phyloP scores from a whole-genome alignment of 2,797 vertebrate species.

The Falco berigora region DNA sequence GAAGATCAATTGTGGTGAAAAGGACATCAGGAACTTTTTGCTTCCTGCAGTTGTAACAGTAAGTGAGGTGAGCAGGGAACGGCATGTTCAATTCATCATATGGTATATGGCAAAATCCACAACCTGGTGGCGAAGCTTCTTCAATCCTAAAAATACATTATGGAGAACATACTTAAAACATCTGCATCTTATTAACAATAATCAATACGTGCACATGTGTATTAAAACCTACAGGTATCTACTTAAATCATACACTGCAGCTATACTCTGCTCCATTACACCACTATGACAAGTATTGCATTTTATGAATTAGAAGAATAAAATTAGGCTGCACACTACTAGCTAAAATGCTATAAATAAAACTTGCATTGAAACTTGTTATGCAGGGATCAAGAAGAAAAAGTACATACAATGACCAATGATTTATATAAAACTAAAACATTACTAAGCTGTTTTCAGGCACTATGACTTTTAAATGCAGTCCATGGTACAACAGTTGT shows the following conservation, averaged over 20 bases:
- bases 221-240: not conserved
- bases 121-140: conserved; percentile 83
- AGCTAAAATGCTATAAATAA: not conserved
- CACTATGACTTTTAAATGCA: not conserved
- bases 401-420: not conserved
- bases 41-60: conserved; percentile 88
- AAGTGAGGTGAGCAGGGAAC: conserved; percentile 95
- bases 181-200: not conserved
- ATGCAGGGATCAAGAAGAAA: not conserved
- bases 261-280: not conserved
- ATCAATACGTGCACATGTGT: not conserved
- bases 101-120: conserved; percentile 97
- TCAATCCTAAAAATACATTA: conserved; percentile 81
- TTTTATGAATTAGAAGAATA: not conserved
- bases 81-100: conserved; percentile 99
- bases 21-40: conserved; percentile 97
- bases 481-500: not conserved
- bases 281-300: not conserved
- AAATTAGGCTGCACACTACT: not conserved
- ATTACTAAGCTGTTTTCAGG: not conserved
- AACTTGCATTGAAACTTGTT: not conserved
- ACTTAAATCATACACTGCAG: not conserved
- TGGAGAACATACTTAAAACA: conserved; percentile 16
- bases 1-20: conserved; percentile 96
- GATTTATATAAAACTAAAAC: not conserved